A percentile compares a stretch with the other conserved stretches of the same genome.
phyloP scores from a whole-genome alignment of 2,113 vertebrate species.

The Anguilla rostrata region DNA sequence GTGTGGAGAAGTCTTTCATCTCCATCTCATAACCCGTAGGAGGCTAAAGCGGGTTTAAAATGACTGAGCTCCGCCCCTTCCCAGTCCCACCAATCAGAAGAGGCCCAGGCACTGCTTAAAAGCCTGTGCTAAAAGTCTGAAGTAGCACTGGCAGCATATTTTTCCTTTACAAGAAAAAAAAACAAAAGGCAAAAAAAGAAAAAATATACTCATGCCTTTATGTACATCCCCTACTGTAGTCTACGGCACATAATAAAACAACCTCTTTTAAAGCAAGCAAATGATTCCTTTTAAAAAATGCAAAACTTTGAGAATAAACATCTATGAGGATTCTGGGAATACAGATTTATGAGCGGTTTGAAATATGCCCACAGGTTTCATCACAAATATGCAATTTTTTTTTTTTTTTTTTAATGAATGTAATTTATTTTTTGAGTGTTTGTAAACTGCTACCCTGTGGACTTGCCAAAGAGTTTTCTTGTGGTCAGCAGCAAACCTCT shows the following conservation, averaged over 20 bases:
- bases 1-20: background rate
- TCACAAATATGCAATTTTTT: background rate
- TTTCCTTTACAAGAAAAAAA: background rate
- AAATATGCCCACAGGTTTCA: background rate
- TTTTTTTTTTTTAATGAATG: background rate
- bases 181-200: background rate
- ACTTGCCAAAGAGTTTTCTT: background rate
- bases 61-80: background rate
- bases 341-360: background rate
- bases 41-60: background rate
- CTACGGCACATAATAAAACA: conserved; percentile 8
- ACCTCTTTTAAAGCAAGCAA: background rate
- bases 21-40: background rate
- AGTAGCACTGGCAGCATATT: background rate
- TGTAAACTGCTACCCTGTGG: background rate
- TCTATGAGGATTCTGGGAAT: background rate
- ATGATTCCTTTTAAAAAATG: background rate
- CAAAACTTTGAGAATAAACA: background rate
- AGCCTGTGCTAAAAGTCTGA: background rate
- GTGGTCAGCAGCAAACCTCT: background rate
- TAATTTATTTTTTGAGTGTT: background rate
- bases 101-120: background rate
- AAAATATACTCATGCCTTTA: conserved; percentile 11
- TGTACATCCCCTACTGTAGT: background rate
- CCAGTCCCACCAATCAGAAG: background rate